Evolutionary conservation across 2,113 vertebrate genomes (phyloP).

Genomic region (Phaethornis superciliosus): DNA sequence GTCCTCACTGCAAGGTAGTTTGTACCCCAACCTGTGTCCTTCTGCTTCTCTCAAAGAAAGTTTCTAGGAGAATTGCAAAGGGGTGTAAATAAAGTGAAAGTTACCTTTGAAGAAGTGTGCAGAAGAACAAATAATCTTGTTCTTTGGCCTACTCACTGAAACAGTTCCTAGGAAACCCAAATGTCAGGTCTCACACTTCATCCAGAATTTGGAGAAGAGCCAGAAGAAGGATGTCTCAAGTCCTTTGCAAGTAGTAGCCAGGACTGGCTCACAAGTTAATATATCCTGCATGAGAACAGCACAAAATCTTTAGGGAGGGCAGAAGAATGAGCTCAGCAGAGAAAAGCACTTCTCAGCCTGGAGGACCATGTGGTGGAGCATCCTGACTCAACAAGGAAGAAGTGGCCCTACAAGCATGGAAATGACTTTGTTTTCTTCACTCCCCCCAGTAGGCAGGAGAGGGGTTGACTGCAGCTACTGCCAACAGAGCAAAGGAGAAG

Average conservation of each 20-base stretch:
- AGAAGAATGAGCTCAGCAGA: neutral
- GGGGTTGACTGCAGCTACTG: neutral
- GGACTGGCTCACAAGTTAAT: neutral
- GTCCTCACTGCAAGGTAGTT: neutral
- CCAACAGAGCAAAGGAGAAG: neutral
- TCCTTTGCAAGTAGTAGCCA: neutral
- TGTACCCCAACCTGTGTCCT: neutral
- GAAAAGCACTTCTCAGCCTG: neutral
- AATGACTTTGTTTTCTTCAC: neutral
- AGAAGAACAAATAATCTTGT: neutral
- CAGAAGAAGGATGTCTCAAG: neutral
- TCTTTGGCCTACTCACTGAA: neutral
- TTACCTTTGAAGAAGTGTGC: neutral
- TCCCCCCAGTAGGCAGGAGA: neutral
- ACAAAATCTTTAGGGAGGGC: neutral
- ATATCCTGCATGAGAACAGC: neutral
- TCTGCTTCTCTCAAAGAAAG: neutral
- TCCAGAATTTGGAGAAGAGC: neutral
- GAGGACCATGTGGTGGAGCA: neutral
- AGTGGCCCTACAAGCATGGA: neutral
- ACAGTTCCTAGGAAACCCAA: neutral
- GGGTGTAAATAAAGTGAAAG: neutral
- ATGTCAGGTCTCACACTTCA: neutral
- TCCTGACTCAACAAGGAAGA: neutral
- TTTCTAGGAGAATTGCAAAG: neutral